Evolutionary conservation across 1,140 invertebrate species (phyloP).

Genomic region (Eupeodes corollae): DNA sequence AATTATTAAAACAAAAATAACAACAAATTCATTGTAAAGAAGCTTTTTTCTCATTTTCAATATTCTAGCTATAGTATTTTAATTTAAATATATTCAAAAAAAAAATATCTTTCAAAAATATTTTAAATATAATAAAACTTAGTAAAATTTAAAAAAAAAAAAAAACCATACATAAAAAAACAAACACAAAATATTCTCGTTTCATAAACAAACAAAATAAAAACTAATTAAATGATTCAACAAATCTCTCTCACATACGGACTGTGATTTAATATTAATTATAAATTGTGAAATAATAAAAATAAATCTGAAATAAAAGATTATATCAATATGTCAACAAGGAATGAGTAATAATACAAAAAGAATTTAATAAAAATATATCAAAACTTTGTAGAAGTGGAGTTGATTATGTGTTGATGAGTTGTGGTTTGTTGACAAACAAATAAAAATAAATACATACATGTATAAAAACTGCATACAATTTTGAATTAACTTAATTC

Average conservation of each 20-base stretch:
- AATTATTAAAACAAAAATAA: not conserved
- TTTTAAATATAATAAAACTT: not conserved
- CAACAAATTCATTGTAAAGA: not conserved
- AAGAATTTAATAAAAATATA: too few species aligned
- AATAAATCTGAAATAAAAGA: conserved; percentile 16
- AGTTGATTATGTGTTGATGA: too few species aligned
- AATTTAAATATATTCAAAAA: not conserved
- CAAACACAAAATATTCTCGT: not conserved
- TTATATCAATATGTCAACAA: conserved; percentile 9
- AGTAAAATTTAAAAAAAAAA: not conserved
- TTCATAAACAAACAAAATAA: not conserved
- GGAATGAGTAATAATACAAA: too few species aligned
- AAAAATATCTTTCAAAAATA: not conserved
- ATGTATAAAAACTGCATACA: too few species aligned
- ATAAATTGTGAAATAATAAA: conserved; percentile 18
- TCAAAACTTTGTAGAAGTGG: too few species aligned
- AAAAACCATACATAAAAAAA: too few species aligned
- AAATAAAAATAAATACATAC: too few species aligned
- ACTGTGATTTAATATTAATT: conserved; percentile 35
- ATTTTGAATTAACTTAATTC: too few species aligned
- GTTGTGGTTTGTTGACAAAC: too few species aligned
- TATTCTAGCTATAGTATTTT: not conserved
- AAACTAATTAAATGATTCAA: conserved; percentile 15
- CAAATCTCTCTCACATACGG: conserved; percentile 38
- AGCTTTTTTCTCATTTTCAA: not conserved